Evolutionary conservation across 2,113 vertebrate genomes (phyloP).

Genomic region (Megaleporinus macrocephalus): DNA sequence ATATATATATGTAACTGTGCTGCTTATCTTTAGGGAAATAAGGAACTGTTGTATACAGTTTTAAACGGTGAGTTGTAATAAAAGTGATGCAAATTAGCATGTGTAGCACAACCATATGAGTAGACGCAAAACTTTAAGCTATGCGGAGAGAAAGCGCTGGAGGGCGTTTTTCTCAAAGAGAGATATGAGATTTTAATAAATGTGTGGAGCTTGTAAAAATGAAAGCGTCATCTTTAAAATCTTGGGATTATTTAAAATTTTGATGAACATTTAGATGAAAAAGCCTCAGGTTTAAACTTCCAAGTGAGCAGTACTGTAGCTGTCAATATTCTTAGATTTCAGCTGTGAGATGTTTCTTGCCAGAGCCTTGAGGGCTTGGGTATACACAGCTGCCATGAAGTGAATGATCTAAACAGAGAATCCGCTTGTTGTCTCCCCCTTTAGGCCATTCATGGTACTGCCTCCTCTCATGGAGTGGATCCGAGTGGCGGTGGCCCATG

Average conservation of each 20-base stretch:
- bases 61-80: neutral
- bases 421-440: constrained; percentile 65
- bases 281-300: neutral
- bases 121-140: neutral
- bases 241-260: neutral
- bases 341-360: neutral
- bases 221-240: neutral
- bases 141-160: neutral
- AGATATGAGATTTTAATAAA: too few relatives aligned
- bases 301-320: neutral
- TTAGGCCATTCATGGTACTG: constrained; percentile 94
- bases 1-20: too few relatives aligned
- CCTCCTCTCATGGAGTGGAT: constrained; percentile 99
- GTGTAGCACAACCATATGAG: neutral
- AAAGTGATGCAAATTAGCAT: neutral
- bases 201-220: neutral
- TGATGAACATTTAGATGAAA: neutral
- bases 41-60: neutral
- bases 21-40: neutral
- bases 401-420: neutral
- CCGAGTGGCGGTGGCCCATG: constrained; percentile 91
- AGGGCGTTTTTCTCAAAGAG: too few relatives aligned
- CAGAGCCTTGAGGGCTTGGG: neutral
- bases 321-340: neutral
- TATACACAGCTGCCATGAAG: neutral